phyloP scores from a whole-genome alignment of 2,113 vertebrate genomes.

The Aptenodytes patagonicus region DNA sequence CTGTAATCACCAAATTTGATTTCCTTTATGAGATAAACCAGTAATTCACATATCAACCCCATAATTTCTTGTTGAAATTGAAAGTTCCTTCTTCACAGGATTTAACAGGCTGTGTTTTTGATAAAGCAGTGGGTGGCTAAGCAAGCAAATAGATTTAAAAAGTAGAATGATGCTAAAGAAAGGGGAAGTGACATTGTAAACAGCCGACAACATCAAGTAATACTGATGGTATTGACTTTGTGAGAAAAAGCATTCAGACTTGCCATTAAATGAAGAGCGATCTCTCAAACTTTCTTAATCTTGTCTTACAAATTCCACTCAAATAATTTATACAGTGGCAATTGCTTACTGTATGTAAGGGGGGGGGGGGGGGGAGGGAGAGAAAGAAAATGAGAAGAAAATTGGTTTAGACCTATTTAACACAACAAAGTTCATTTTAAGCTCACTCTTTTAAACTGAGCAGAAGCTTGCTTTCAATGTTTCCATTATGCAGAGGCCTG shows the following conservation, averaged over 20 bases:
- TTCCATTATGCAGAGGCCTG: background rate
- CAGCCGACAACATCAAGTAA: background rate
- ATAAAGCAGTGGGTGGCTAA: background rate
- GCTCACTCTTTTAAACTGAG: background rate
- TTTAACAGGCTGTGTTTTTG: background rate
- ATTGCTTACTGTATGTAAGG: background rate
- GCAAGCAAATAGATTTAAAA: background rate
- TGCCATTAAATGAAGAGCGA: background rate
- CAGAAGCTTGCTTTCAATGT: background rate
- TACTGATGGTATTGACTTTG: background rate
- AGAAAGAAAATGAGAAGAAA: background rate
- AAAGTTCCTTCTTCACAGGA: background rate
- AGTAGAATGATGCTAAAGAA: background rate
- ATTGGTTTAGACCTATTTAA: background rate
- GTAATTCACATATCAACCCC: background rate
- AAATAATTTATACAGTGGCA: background rate
- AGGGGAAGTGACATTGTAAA: background rate
- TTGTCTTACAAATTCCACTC: background rate
- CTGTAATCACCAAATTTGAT: background rate
- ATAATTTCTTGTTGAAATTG: background rate
- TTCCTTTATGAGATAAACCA: background rate
- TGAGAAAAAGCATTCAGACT: background rate
- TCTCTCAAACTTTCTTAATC: background rate
- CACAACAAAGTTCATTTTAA: background rate
- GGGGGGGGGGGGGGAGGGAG: too few species aligned